phyloP scores from a whole-genome alignment of 2,888 invertebrate genomes.

The Eupithecia inturbata region DNA sequence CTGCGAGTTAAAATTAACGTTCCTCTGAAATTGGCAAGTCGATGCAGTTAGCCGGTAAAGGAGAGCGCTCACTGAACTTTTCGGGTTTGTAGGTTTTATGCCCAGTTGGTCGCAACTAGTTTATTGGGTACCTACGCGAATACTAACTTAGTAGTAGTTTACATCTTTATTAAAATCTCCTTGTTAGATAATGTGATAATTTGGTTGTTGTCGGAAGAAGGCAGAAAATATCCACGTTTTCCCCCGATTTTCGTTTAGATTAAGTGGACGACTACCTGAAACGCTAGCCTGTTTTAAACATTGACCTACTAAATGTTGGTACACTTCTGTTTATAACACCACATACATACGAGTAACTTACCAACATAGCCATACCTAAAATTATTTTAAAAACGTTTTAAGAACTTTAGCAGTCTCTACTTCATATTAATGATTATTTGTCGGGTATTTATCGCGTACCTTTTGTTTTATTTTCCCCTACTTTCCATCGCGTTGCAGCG shows the following conservation, averaged over 20 bases:
- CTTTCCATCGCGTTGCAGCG: too few species aligned
- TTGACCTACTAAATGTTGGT: conserved; percentile 23
- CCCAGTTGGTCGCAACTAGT: too few species aligned
- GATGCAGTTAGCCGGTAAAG: conserved; percentile 44
- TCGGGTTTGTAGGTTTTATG: background rate
- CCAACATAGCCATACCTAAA: background rate
- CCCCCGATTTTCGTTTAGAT: background rate
- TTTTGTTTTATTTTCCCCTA: too few species aligned
- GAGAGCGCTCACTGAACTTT: background rate
- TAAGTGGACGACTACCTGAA: conserved; percentile 24
- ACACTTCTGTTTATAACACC: background rate
- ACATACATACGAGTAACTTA: too few species aligned
- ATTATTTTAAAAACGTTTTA: background rate
- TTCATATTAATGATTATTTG: too few species aligned
- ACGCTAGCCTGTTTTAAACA: conserved; percentile 2
- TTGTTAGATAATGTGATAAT: too few species aligned
- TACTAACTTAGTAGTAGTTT: too few species aligned
- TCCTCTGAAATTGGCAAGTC: conserved; percentile 53
- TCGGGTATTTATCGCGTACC: too few species aligned
- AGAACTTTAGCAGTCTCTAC: background rate
- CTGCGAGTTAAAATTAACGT: conserved; percentile 51
- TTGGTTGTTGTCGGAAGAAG: background rate
- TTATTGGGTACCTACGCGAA: too few species aligned
- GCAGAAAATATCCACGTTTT: background rate
- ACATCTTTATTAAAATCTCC: too few species aligned